Evolutionary conservation across 2,797 vertebrate genomes (phyloP), one percentile per base, ranked within the genome.

Genomic region (Halcyon chelicuti): DNA sequence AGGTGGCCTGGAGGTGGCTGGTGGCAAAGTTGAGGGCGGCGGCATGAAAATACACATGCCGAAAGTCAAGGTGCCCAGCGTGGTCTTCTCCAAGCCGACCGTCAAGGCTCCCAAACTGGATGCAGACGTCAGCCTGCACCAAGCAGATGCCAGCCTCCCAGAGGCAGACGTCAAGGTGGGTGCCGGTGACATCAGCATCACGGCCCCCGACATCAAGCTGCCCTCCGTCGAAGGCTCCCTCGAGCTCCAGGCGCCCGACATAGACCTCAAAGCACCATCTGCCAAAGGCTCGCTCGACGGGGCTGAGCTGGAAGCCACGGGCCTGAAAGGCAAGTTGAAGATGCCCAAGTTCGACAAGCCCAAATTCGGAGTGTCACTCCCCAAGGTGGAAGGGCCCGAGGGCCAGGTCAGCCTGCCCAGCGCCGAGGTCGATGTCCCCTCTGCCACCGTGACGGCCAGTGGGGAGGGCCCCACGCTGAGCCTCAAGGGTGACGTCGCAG

Each of bases 31-130:
- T 7, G 44, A 74, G 21, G 60, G 46, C 4, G 20, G 44, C 7
- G 35, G 49, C 25, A 82, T 93, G 76, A 84, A 93, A 42, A 71
- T 88, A 3, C 92, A 96, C 33, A 66, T 95, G 84, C 85, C 94
- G 16, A 77, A 84, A 33, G 31, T 90, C 46, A 78, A 26, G 25
- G 4, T 67, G 39, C 80, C 62, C 40, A 84, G 49, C 28, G 29
- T 89, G 18, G 74, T 35, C 10, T 54, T 92, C 62, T 54, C 52
- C 54, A 94, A 95, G 61, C 86, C 93, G 10, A 71, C 86, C 6
- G 25, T 88, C 26, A 87, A 86, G 40, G 42, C 37, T 16, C 72
- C 82, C 26, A 76, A 67, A 44, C 15, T 51, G 35, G 71, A 67
- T 13, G 37, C 71, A 10, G 77, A 78, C 6, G 18, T 83, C 35